Evolutionary conservation across 2,113 vertebrate genomes (phyloP), one percentile per base, ranked within the genome.

Genomic region (Manacus vitellinus): DNA sequence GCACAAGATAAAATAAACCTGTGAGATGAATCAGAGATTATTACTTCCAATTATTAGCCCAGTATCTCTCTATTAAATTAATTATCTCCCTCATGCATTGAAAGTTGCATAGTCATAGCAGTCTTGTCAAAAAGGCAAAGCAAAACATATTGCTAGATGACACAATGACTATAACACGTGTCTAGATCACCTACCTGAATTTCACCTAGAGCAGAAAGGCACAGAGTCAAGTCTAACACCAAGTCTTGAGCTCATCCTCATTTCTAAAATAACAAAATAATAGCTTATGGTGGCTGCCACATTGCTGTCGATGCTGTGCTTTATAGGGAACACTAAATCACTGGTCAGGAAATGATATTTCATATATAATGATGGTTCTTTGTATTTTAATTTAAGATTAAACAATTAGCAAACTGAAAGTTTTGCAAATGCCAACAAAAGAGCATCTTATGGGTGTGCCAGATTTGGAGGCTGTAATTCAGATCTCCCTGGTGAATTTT

Each of bases 191-290:
- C 87, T 46, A 46, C 81, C 66, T 70, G 71, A 55, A 71, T 33
- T 95, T 78, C 90, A 92, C 92, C 79, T 56, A 22, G 82, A 94
- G 92, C 88, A 93, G 75, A 61, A 91, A 92, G 95, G 72, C 95
- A 95, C 43, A 31, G 63, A 83, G 82, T 90, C 92, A 96, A 88
- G 75, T 52, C 90, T 55, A 83, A 56, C 82, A 58, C 61, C 65
- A 33, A 0, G 2, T 31, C 90, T 41, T 19, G 59, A 88, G 79
- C 85, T 95, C 92, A 84, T 33, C 63, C 56, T 83, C 51, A 8
- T 71, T 59, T 80, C 95, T 85, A 68, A 81, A 95, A 86, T 15
- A 71, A 67, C 82, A 61, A 87, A 95, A 72, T 63, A 61, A 83
- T 17, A 85, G 55, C 44, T 71, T 47, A 1, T 14, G 55, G 85